A percentile compares a stretch with the other conserved stretches of the same genome.
Evolutionary conservation across 2,888 invertebrate genomes (phyloP).

Genomic region (Tholera decimalis): DNA sequence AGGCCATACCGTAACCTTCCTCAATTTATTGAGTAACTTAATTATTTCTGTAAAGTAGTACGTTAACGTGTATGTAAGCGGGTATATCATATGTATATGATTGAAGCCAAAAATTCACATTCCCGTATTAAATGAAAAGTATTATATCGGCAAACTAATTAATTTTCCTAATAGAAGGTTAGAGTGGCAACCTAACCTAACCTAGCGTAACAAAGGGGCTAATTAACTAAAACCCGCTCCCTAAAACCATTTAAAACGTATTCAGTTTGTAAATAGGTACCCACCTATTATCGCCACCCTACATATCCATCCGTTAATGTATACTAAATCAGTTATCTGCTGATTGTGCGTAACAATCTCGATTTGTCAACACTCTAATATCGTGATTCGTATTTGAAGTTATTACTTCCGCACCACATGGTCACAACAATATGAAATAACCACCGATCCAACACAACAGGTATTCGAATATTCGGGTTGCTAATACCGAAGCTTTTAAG

Average conservation of each 20-base stretch:
- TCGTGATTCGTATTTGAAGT: conserved; percentile 32
- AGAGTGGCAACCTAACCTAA: conserved; percentile 7
- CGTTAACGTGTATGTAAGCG: not conserved
- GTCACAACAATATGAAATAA: conserved; percentile 14
- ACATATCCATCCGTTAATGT: conserved; percentile 26
- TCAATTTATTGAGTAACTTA: conserved; percentile 33
- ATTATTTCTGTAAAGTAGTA: conserved; percentile 1
- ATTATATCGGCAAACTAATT: conserved; percentile 17
- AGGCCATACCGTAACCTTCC: conserved; percentile 14
- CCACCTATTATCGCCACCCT: not conserved
- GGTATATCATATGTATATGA: not conserved
- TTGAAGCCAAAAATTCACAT: not conserved
- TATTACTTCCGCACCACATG: conserved; percentile 7
- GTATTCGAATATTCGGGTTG: conserved; percentile 14
- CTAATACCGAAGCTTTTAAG: not conserved
- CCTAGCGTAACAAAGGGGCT: conserved; percentile 17
- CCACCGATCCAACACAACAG: conserved; percentile 1
- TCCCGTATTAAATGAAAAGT: not conserved
- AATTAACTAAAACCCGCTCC: conserved; percentile 27
- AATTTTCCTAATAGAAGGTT: conserved; percentile 31
- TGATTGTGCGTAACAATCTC: conserved; percentile 33
- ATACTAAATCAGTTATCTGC: conserved; percentile 38
- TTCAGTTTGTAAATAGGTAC: conserved; percentile 7
- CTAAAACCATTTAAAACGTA: conserved; percentile 7
- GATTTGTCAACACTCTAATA: conserved; percentile 17